Evolutionary conservation across 53 echinoderm and acorn worm genomes (phyloP).

Genomic region (Echinarachnius parma): DNA sequence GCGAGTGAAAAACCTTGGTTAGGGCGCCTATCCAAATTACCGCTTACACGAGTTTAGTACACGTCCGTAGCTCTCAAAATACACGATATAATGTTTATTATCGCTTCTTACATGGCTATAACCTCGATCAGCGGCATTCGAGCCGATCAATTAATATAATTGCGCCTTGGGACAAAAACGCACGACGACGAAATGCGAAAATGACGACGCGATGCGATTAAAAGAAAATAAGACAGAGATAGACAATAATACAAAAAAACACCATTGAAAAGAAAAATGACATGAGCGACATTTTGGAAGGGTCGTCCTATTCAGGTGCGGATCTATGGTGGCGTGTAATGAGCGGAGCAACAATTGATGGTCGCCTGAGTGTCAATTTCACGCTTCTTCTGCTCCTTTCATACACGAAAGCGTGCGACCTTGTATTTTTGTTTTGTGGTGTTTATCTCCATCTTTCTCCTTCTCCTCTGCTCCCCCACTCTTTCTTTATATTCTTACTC

Average conservation of each 20-base stretch:
- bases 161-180: no score
- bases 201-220: no score
- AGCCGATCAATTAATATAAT: slow-evolving; percentile 50
- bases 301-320: neutral
- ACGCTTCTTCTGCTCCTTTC: slow-evolving; percentile 42
- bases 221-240: no score
- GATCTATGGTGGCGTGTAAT: slow-evolving; percentile 12
- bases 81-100: slow-evolving; percentile 42
- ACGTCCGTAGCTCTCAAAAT: no score
- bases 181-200: no score
- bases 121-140: neutral
- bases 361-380: slow-evolving; percentile 20
- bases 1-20: neutral
- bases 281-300: no score
- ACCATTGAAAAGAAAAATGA: no score
- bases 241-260: no score
- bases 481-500: slow-evolving; percentile 2
- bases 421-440: neutral
- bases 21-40: slow-evolving; percentile 29
- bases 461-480: neutral
- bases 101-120: no score
- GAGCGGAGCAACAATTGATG: slow-evolving; percentile 22
- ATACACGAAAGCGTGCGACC: slow-evolving; percentile 17
- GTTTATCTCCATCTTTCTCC: no score
- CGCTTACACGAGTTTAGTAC: slow-evolving; percentile 39